These are phyloP conservation scores for Tetragonula clypearis DNA, from an alignment of 1,140 invertebrate species.

Conservation along the genomic window DNA sequence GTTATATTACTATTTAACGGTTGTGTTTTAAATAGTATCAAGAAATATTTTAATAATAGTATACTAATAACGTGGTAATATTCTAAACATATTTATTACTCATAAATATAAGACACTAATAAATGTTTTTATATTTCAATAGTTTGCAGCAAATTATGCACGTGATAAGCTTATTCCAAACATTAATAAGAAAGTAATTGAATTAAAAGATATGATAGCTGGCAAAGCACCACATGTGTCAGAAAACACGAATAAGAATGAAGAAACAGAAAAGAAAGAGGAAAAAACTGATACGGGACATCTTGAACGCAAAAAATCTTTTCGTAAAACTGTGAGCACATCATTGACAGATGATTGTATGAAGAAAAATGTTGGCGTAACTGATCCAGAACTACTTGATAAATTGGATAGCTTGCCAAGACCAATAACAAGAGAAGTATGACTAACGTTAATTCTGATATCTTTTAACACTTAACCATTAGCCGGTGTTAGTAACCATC, in stretches of 20 bases:
- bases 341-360: conserved; percentile 83
- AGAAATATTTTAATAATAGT: conserved; percentile 18
- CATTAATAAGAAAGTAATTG: conserved; percentile 88
- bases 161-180: conserved; percentile 90
- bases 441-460: conserved; percentile 31
- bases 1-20: neutral
- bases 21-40: conserved; percentile 6
- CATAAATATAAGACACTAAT: neutral
- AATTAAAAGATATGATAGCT: conserved; percentile 86
- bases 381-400: conserved; percentile 86
- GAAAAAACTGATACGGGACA: conserved; percentile 68
- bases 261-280: conserved; percentile 78
- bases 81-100: conserved; percentile 6
- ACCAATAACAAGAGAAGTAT: conserved; percentile 86
- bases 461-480: neutral
- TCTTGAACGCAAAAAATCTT: conserved; percentile 84
- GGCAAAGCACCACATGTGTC: conserved; percentile 79
- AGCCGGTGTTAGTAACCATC: no score
- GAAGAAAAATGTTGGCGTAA: conserved; percentile 84
- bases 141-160: conserved; percentile 95
- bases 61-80: conserved; percentile 5
- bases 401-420: conserved; percentile 85
- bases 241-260: conserved; percentile 75
- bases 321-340: conserved; percentile 85
- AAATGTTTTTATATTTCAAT: conserved; percentile 60